Evolutionary conservation across 2,888 invertebrate species (phyloP).

Genomic region (Pseudeuparius sepicola): DNA sequence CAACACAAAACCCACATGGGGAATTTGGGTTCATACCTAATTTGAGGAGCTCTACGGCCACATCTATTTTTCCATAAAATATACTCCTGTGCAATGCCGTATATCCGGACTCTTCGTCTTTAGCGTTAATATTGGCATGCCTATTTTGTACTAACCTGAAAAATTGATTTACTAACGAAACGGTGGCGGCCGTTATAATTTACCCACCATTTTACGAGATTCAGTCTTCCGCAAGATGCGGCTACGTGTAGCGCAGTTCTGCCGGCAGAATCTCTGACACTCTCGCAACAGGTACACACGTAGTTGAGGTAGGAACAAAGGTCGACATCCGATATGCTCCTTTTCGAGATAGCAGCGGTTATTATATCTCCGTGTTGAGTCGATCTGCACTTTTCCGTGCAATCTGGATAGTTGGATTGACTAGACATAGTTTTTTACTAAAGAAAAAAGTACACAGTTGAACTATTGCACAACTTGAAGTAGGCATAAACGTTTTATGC

Average conservation of each 20-base stretch:
- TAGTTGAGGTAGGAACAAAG: conserved; percentile 39
- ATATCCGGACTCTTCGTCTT: conserved; percentile 65
- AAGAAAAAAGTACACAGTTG: too few relatives aligned
- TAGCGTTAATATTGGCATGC: conserved; percentile 51
- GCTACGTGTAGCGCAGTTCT: conserved; percentile 72
- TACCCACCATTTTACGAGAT: conserved; percentile 67
- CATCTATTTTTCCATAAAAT: conserved; percentile 72
- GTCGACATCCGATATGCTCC: conserved; percentile 48
- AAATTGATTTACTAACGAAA: conserved; percentile 11
- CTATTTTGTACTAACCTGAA: conserved; percentile 53
- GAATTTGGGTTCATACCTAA: conserved; percentile 48
- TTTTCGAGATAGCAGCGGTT: conserved; percentile 56
- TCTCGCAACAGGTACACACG: conserved; percentile 39
- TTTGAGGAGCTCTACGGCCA: conserved; percentile 59
- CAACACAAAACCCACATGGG: too few relatives aligned
- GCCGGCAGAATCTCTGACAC: conserved; percentile 45
- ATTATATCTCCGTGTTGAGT: conserved; percentile 47
- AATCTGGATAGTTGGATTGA: conserved; percentile 35
- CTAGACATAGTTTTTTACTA: too few relatives aligned
- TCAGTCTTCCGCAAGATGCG: conserved; percentile 60
- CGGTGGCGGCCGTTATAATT: background rate
- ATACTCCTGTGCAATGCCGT: conserved; percentile 73
- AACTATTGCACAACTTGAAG: too few relatives aligned
- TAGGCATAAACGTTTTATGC: too few relatives aligned
- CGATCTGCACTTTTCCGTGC: conserved; percentile 50